Evolutionary conservation across 64 coral and sea anemone genomes (phyloP).

Genomic region (Stichodactyla mertensii): DNA sequence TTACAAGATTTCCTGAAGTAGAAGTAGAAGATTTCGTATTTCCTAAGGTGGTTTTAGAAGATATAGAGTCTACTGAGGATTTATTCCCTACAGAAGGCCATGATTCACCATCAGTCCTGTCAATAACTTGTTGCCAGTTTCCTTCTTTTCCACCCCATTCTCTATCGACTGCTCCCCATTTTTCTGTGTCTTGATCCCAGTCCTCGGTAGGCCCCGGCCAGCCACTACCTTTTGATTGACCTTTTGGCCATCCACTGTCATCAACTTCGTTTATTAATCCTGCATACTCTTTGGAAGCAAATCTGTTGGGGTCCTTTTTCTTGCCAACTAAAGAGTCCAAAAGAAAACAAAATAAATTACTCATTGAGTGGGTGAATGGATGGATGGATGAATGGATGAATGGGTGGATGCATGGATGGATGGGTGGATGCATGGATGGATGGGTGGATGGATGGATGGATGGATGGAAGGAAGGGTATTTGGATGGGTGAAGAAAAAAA

Average conservation of each 20-base stretch:
- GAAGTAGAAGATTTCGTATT: slow-evolving; percentile 28
- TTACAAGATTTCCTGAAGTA: background rate
- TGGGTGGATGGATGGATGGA: too few relatives aligned
- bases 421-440: too few relatives aligned
- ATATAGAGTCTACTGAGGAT: slow-evolving; percentile 30
- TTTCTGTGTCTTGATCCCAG: slow-evolving; percentile 71
- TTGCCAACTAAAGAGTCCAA: slow-evolving; percentile 59
- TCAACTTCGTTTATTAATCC: slow-evolving; percentile 82
- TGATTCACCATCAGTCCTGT: slow-evolving; percentile 81
- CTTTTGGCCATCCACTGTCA: slow-evolving; percentile 85
- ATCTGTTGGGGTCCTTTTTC: slow-evolving; percentile 96
- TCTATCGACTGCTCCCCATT: slow-evolving; percentile 83
- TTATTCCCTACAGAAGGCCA: slow-evolving; percentile 94
- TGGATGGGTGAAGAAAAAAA: too few relatives aligned
- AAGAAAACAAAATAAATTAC: background rate
- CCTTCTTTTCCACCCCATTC: slow-evolving; percentile 87
- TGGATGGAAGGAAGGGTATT: too few relatives aligned
- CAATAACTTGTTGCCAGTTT: slow-evolving; percentile 78
- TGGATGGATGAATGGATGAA: too few relatives aligned
- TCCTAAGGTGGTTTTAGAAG: slow-evolving; percentile 28
- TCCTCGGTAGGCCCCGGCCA: slow-evolving; percentile 65
- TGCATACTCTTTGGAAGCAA: slow-evolving; percentile 86
- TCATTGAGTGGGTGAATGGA: background rate
- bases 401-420: too few relatives aligned
- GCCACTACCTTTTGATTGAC: slow-evolving; percentile 61